Evolutionary conservation across 1,140 invertebrate genomes (phyloP).

Genomic region (Heliconius hermathena): DNA sequence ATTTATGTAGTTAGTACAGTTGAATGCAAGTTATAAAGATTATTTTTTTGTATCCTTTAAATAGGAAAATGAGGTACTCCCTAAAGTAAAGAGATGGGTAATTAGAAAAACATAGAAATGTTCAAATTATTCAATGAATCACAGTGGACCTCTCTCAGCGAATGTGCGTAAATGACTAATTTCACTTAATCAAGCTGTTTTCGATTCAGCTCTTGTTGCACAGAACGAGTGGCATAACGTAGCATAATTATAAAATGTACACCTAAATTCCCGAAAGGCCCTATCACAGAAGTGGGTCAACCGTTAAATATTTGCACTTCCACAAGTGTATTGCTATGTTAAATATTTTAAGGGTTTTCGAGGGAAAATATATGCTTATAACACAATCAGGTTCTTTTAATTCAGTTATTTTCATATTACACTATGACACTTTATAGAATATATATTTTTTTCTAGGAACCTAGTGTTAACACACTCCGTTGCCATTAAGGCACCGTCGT

Average conservation of each 20-base stretch:
- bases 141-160: background rate
- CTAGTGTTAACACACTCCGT: background rate
- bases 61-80: no score
- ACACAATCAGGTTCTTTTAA: conserved; percentile 1
- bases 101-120: no score
- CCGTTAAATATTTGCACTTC: conserved; percentile 26
- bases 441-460: background rate
- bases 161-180: background rate
- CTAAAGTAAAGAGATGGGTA: no score
- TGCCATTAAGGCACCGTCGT: no score
- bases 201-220: conserved; percentile 18
- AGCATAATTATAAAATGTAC: conserved; percentile 23
- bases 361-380: conserved; percentile 7
- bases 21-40: no score
- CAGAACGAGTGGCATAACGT: conserved; percentile 14
- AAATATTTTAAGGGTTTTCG: conserved; percentile 15
- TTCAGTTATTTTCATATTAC: background rate
- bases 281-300: conserved; percentile 25
- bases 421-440: background rate
- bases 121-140: background rate
- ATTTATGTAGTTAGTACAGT: no score
- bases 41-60: no score
- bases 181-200: conserved; percentile 6
- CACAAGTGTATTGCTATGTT: conserved; percentile 24
- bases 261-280: conserved; percentile 21